Percentiles rank a stretch among this genome's conserved stretches.
Conservation (phyloP, 2,888 invertebrate species). For the Dugesia japonica region DNA sequence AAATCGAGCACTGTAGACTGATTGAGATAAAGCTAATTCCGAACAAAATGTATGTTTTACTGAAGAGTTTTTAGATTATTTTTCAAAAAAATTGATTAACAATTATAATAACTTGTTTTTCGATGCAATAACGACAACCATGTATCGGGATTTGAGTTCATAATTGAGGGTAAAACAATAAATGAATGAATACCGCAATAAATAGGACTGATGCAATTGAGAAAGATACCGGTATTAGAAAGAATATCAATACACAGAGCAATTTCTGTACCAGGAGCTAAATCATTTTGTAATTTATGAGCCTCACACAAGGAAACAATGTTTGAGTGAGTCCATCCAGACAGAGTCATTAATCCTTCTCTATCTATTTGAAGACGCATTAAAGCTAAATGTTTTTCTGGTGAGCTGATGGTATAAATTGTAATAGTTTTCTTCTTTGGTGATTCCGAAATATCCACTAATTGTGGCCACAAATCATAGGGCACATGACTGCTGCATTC, state of each 20-base stretch:
- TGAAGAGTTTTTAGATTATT: neutral
- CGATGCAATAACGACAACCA: neutral
- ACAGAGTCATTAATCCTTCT: neutral
- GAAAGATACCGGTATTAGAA: neutral
- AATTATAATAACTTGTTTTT: neutral
- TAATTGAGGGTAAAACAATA: neutral
- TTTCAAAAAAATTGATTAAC: neutral
- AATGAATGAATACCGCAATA: neutral
- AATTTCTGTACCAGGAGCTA: neutral
- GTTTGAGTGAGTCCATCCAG: constrained; percentile 7
- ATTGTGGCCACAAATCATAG: neutral
- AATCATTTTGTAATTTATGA: constrained; percentile 2
- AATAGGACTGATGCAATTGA: neutral
- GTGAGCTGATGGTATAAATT: neutral
- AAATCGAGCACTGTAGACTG: neutral
- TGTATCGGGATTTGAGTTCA: neutral
- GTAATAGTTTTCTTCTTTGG: neutral
- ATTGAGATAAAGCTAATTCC: neutral
- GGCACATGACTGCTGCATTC: neutral
- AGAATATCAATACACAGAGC: neutral
- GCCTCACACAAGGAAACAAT: neutral
- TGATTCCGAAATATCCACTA: neutral
- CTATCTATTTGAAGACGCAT: neutral
- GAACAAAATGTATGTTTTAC: neutral
- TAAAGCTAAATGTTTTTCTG: neutral